Percentiles rank a stretch among this genome's conserved stretches.
phyloP scores from a whole-genome alignment of 2,888 invertebrate genomes.

The Ormyrus rosae region DNA sequence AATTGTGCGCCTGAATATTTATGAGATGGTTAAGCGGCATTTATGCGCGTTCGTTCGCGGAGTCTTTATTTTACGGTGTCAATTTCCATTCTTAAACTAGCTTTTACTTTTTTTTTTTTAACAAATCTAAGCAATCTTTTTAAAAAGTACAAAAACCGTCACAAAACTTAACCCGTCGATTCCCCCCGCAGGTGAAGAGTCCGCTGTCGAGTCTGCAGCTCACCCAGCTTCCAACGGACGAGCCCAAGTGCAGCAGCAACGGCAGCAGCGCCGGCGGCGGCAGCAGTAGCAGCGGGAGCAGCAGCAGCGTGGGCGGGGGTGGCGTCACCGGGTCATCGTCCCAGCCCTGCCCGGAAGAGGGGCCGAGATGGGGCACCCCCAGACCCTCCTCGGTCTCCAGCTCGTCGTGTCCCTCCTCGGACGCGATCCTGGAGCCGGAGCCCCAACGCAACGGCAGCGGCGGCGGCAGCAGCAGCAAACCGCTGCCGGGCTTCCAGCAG shows the following conservation, averaged over 20 bases:
- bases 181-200: slow-evolving; percentile 33
- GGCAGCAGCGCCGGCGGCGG: slow-evolving; percentile 16
- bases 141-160: not conserved
- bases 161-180: not conserved
- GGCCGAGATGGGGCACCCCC: slow-evolving; percentile 33
- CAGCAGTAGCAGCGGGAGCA: slow-evolving; percentile 42
- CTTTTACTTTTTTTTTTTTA: no score
- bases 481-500: slow-evolving; percentile 89
- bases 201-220: slow-evolving; percentile 28
- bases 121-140: not conserved
- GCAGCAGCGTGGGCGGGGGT: slow-evolving; percentile 19
- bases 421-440: slow-evolving; percentile 33
- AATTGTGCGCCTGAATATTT: not conserved
- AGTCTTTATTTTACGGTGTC: no score
- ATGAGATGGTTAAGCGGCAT: not conserved
- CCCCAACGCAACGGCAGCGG: slow-evolving; percentile 56
- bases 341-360: slow-evolving; percentile 23
- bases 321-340: not conserved
- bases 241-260: slow-evolving; percentile 49
- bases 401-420: slow-evolving; percentile 45
- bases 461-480: slow-evolving; percentile 71
- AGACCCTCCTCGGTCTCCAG: slow-evolving; percentile 42
- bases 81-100: no score
- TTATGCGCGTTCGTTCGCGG: no score
- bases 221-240: slow-evolving; percentile 51